phyloP scores from a whole-genome alignment of 2,888 invertebrate species.

The Adelphocoris suturalis region DNA sequence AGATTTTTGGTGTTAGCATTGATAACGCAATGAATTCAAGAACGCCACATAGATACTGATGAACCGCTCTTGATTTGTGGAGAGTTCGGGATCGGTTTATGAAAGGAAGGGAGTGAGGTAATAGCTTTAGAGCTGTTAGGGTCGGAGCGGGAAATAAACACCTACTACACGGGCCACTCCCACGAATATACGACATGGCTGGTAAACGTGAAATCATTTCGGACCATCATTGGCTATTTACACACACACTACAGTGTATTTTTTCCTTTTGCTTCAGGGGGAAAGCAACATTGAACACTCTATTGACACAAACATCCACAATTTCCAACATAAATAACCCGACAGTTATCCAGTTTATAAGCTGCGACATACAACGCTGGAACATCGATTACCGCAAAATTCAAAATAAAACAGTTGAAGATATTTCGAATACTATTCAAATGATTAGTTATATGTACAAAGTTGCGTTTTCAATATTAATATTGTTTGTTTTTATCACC shows the following conservation, averaged over 20 bases:
- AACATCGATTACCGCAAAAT: too few relatives aligned
- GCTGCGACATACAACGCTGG: neutral
- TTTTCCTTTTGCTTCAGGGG: too few relatives aligned
- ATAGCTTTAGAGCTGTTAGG: neutral
- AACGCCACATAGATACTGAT: neutral
- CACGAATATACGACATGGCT: neutral
- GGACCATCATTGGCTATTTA: neutral
- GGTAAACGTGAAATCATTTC: constrained; percentile 23
- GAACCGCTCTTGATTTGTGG: neutral
- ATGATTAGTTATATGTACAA: too few relatives aligned
- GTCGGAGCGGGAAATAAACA: neutral
- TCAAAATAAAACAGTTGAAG: too few relatives aligned
- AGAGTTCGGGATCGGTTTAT: neutral
- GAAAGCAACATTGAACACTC: neutral
- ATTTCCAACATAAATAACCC: neutral
- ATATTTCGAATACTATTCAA: too few relatives aligned
- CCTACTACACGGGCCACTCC: constrained; percentile 1
- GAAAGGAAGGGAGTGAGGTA: neutral
- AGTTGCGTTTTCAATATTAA: too few relatives aligned
- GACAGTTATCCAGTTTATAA: neutral
- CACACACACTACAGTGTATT: too few relatives aligned
- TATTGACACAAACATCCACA: neutral
- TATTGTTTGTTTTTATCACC: too few relatives aligned
- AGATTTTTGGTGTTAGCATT: too few relatives aligned
- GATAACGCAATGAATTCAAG: too few relatives aligned